Base-by-base conservation (phyloP, 2,113 vertebrate species). In the Erpornis zantholeuca region DNA sequence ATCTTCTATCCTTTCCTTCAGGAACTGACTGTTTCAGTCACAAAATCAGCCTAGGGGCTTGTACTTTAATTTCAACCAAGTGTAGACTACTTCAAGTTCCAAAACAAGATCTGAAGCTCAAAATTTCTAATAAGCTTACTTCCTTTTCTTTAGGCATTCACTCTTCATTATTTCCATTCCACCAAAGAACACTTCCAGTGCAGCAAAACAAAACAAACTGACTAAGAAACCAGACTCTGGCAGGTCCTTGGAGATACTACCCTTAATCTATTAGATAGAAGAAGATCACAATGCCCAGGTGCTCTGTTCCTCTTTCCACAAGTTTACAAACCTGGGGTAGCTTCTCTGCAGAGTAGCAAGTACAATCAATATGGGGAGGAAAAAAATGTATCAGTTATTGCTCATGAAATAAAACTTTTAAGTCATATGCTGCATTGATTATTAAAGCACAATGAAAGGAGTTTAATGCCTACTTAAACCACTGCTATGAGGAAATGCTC, bases 31-130 rank as follows among this genome's bases (percentile, higher is more conserved):
- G 38, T 53, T 93, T 77, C 38, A 73, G 68, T 31, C 59, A 88
- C 10, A 56, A 23, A 91, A 44, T 92, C 50, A 94, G 40, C 52
- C 33, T 15, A 63, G 3, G 20, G 44, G 24, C 12, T 73, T 66
- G 35, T 29, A 45, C 23, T 95, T 90, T 81, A 86, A 92, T 83
- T 93, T 73, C 54, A 95, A 68, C 50, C 54, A 93, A 93, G 60
- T 54, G 56, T 54, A n/a, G 53, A 91, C 64, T 29, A 66, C 24
- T 94, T 92, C 22, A 60, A 49, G 42, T 68, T 84, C 60, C 82
- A 91, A 78, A 94, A 94, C 12, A 11, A 94, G 68, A 83, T 45
- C 22, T 28, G 56, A 88, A 90, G n/a, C n/a, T 75, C 64, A 81
- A 42, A n/a, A 53, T 45, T 92, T 95, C 44, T 92, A 88, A 91